Evolutionary conservation across 2,888 invertebrate species (phyloP), one percentile per base, ranked within the genome.

Genomic region (Trissonchulus sp.): DNA sequence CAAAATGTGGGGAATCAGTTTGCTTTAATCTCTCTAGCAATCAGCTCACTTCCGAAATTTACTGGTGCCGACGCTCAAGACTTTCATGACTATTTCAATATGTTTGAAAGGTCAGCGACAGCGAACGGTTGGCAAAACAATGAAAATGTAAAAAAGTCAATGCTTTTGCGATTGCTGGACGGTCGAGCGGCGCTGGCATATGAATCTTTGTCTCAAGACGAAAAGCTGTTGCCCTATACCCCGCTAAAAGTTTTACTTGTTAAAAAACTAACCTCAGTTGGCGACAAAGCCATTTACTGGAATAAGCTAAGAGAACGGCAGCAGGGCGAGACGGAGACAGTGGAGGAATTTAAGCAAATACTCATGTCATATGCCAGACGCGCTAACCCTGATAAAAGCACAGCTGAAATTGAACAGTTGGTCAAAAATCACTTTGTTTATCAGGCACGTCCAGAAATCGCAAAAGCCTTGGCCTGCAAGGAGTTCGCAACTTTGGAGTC

Each of bases 301-400:
- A 48, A 48, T 48, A 48, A 48, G 48, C 48, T 48, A 23, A 48
- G 48, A 23, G 48, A 48, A 23, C 48, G 48, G 48, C 48, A 48
- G 23, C 48, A 48, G 48, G 48, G 48, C 8, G 48, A 48, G 48
- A 15, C 48, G 23, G 48, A 48, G 48, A 48, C 48, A 48, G 48
- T 48, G 8, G 48, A 48, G 23, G 48, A 48, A 48, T 48, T 48
- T 48, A 48, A 48, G 23, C 48, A 48, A 48, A 48, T 48, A 15
- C 48, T 48, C 23, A 48, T 48, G 48, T 48, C 48, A 48, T 48
- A 48, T 48, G 48, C 48, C 48, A 48, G 48, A 48, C 48, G 48
- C 48, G 48, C 48, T 48, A 48, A 48, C 23, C 48, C 48, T 48
- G 48, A 48, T 48, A 48, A 48, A 48, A 23, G 48, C 23, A 48